Evolutionary conservation across 1,140 invertebrate species (phyloP).

Genomic region (Portunus trituberculatus): DNA sequence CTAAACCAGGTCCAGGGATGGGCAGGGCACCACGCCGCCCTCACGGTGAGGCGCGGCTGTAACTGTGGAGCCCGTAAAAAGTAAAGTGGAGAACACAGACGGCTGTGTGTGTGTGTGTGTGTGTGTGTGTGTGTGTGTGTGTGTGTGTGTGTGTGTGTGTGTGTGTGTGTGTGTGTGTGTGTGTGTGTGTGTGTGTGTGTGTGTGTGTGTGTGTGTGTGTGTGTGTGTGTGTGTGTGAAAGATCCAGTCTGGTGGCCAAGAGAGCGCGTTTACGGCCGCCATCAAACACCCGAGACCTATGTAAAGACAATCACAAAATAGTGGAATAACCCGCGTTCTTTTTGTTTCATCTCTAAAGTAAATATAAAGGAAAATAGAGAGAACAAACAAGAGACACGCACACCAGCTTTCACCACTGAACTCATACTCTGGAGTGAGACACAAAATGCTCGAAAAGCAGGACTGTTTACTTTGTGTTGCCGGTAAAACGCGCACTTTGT

Average conservation of each 20-base stretch:
- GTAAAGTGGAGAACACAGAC: background rate
- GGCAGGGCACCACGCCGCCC: background rate
- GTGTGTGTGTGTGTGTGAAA: background rate
- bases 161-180: background rate
- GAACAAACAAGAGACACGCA: no score
- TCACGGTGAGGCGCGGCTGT: background rate
- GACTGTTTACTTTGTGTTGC: background rate
- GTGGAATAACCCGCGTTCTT: background rate
- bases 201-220: background rate
- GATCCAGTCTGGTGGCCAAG: background rate
- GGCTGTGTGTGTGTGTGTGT: background rate
- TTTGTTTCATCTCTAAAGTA: no score
- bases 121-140: background rate
- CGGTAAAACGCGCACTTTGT: slow-evolving; percentile 1
- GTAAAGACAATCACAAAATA: background rate
- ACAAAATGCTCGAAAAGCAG: background rate
- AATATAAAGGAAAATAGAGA: background rate
- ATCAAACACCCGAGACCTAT: background rate
- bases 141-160: background rate
- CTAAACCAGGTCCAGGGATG: background rate
- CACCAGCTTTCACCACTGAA: no score
- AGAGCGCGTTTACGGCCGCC: background rate
- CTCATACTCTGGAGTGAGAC: no score
- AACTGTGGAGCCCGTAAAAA: background rate
- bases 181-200: background rate